Conservation (phyloP, 1,140 invertebrate genomes). For the Yoshiicerus persimilis region DNA sequence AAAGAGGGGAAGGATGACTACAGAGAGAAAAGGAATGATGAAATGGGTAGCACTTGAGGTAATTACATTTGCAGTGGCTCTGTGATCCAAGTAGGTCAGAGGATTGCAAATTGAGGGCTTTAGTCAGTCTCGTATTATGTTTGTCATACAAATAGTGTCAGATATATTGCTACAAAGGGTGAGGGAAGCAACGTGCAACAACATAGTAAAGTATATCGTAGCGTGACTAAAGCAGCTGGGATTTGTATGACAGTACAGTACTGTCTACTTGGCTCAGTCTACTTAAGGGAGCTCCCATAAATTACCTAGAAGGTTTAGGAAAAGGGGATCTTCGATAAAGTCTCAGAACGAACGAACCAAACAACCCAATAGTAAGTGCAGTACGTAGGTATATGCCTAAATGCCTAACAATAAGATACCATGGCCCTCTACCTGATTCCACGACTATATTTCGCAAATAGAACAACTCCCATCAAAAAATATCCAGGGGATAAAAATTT, state of each 20-base stretch:
- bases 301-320: neutral
- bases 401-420: too few species aligned
- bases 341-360: neutral
- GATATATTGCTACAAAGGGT: neutral
- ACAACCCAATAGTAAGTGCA: too few species aligned
- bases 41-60: constrained; percentile 18
- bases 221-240: constrained; percentile 8
- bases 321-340: constrained; percentile 16
- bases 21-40: neutral
- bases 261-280: neutral
- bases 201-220: neutral
- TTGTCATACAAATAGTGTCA: constrained; percentile 11
- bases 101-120: constrained; percentile 25
- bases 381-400: too few species aligned
- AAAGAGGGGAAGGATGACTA: neutral
- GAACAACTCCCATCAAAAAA: neutral
- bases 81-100: constrained; percentile 24
- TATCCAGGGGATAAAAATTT: too few species aligned
- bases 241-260: neutral
- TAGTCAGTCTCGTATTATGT: constrained; percentile 4
- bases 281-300: constrained; percentile 19
- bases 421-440: neutral
- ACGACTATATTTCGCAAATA: neutral
- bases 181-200: neutral
- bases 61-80: neutral